These are phyloP conservation scores for Eurystomus glaucurus DNA, from an alignment of 2,797 vertebrate genomes.

Conservation along the genomic window DNA sequence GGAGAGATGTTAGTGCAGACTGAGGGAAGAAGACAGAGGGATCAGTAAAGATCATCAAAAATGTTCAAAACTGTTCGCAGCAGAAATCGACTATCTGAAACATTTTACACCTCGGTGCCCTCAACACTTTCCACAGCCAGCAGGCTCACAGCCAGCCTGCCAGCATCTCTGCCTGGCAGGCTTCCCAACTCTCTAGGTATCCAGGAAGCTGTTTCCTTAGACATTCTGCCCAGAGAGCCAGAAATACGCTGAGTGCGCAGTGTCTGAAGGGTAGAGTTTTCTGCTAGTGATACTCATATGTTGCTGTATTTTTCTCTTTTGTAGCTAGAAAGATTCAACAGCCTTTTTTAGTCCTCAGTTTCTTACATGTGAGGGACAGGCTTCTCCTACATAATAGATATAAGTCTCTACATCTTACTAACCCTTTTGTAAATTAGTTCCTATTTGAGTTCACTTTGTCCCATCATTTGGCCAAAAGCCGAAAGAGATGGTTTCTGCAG, in stretches of 20 bases:
- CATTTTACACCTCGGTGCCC: not conserved
- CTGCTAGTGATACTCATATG: not conserved
- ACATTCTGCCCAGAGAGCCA: not conserved
- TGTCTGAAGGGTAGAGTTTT: not conserved
- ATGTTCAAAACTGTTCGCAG: not conserved
- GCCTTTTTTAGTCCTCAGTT: not conserved
- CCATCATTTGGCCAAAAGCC: not conserved
- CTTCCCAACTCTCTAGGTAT: conserved; percentile 16
- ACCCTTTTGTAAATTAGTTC: not conserved
- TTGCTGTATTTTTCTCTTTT: not conserved
- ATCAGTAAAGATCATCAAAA: not conserved
- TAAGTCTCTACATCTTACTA: not conserved
- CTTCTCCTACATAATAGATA: not conserved
- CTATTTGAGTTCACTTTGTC: not conserved
- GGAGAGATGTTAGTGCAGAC: not conserved
- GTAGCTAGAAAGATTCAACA: not conserved
- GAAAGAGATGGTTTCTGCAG: not conserved
- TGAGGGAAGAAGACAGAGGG: not conserved
- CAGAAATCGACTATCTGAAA: conserved; percentile 14
- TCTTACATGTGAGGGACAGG: not conserved
- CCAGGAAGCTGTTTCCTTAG: not conserved
- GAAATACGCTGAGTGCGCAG: not conserved
- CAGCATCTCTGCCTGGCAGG: not conserved
- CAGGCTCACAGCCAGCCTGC: not conserved
- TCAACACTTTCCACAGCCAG: not conserved